Base-by-base conservation (phyloP, 2,888 invertebrate genomes). In the Melolontha melolontha region DNA sequence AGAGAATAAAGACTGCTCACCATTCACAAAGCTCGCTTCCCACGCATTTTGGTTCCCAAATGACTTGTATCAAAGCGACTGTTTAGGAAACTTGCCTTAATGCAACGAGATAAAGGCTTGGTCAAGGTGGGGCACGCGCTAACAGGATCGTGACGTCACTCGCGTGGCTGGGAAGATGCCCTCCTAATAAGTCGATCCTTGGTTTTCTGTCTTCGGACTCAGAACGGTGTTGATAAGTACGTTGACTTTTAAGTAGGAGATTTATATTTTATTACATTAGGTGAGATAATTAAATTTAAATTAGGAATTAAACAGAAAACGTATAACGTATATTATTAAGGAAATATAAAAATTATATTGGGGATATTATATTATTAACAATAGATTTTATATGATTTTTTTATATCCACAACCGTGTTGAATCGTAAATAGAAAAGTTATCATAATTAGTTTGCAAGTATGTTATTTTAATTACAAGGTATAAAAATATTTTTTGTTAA, bases 101-200 rank as follows among this genome's bases (percentile, higher is more conserved):
- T 75, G 76, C 73, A 73, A 75, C 74, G 71, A 76, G 77, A 77
- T 80, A 77, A 80, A 80, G 82, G 81, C 80, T 81, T 81, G 81
- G 82, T 76, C 76, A 80, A 81, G 82, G 82, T 81, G 80, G 81
- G 81, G 82, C 82, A 81, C 82, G 80, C 80, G 81, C 79, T 80
- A 76, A 76, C 75, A 75, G 76, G 75, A 75, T 75, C 73, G 72
- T 77, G 78, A 77, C 77, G 76, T 76, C 77, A 76, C 75, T 72
- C 72, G 73, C 75, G 75, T 74, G 74, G 72, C 71, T 72, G 70
- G 71, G 72, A 72, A 73, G 75, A 73, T 73, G 74, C 73, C 70
- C 72, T 73, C 75, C 76, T 76, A 77, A 76, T 76, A 77, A 74
- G 75, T 75, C 73, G 70, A 70, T 70, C 72, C 71, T 68, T 70